Percentiles rank a stretch among this genome's conserved stretches.
Conservation (phyloP, 2,113 vertebrate genomes). For the Archilochus colubris region DNA sequence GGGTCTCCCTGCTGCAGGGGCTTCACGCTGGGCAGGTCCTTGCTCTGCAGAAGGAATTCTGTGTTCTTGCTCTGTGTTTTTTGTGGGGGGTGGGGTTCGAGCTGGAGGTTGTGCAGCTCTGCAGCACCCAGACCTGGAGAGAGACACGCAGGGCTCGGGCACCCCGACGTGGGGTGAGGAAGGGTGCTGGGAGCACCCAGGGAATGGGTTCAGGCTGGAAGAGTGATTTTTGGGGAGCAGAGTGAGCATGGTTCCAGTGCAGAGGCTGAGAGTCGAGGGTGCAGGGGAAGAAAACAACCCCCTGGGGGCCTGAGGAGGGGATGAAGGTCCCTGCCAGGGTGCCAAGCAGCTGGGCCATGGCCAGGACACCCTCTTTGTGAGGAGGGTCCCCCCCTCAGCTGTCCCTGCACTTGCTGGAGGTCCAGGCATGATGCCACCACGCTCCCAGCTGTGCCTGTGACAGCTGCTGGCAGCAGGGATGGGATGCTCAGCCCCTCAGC, state of each 20-base stretch:
- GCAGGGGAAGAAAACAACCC: not conserved
- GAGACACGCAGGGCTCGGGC: not conserved
- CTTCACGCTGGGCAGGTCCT: fast-evolving
- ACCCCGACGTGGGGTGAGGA: fast-evolving
- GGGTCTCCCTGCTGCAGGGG: not conserved
- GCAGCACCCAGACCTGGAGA: not conserved
- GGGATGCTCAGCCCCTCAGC: not conserved
- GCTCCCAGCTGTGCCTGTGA: not conserved
- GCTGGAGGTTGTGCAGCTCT: not conserved
- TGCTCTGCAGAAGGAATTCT: not conserved
- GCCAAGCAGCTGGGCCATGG: not conserved
- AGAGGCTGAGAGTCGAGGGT: not conserved
- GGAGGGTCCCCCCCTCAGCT: not conserved
- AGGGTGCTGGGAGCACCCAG: not conserved
- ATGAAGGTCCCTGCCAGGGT: not conserved
- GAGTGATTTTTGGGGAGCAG: not conserved
- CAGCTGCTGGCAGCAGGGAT: not conserved
- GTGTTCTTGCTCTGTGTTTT: not conserved
- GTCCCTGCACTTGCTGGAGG: not conserved
- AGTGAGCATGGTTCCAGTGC: not conserved
- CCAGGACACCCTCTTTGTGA: not conserved
- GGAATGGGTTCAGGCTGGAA: not conserved
- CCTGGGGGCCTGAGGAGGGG: fast-evolving
- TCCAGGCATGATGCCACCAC: fast-evolving
- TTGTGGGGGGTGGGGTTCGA: not conserved